A percentile compares a stretch with the other conserved stretches of the same genome.
Conservation (phyloP, 2,113 vertebrate genomes). For the Accipiter virgatus region DNA sequence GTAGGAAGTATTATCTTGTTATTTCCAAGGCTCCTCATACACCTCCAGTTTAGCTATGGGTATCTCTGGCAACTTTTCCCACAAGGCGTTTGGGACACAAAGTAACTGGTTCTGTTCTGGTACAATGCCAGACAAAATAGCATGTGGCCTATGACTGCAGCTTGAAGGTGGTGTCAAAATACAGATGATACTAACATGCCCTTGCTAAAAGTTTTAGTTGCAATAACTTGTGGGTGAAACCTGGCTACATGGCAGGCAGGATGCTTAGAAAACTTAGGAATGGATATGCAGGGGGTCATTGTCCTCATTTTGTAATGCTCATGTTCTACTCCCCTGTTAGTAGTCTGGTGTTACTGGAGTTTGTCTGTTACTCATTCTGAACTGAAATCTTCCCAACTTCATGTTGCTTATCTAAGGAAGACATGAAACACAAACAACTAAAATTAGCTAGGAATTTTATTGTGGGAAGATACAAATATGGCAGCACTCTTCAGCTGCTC, state of each 20-base stretch:
- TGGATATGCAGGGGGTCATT: not conserved
- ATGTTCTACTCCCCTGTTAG: not conserved
- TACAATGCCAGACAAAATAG: not conserved
- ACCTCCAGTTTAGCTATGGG: not conserved
- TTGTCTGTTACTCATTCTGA: not conserved
- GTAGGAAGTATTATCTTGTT: accelerated
- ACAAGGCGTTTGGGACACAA: not conserved
- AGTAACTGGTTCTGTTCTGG: not conserved
- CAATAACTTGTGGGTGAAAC: not conserved
- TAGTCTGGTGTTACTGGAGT: not conserved
- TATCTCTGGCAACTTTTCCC: not conserved
- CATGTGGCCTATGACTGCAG: not conserved
- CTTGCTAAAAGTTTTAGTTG: not conserved
- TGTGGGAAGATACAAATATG: constrained; percentile 33
- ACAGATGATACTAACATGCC: not conserved
- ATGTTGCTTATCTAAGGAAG: not conserved
- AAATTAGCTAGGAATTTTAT: constrained; percentile 39
- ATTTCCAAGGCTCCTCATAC: not conserved
- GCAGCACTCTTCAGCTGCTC: constrained; percentile 39
- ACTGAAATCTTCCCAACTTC: not conserved
- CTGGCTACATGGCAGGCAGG: accelerated
- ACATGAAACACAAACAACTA: not conserved
- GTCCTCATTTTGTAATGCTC: not conserved
- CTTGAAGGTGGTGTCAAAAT: not conserved
- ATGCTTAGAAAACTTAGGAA: not conserved